These are phyloP conservation scores for Gymnoscelis rufifasciata DNA, from an alignment of 2,888 invertebrate species.

Conservation along the genomic window DNA sequence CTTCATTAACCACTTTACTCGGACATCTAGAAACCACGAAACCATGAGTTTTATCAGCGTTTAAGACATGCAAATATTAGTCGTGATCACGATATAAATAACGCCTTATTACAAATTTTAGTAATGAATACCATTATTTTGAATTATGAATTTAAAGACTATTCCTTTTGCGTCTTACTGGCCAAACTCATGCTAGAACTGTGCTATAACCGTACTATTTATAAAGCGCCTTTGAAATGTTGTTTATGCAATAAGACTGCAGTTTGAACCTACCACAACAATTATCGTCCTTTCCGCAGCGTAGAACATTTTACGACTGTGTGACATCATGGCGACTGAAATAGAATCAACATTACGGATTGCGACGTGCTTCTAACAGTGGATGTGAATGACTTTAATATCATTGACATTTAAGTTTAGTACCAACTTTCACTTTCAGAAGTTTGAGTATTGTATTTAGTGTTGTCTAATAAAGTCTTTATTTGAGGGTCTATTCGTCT, in stretches of 20 bases:
- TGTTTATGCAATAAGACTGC: constrained; percentile 8
- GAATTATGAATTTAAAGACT: too few relatives aligned
- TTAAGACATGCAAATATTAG: too few relatives aligned
- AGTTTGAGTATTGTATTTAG: too few relatives aligned
- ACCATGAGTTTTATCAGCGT: too few relatives aligned
- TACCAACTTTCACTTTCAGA: background rate
- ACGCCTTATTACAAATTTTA: too few relatives aligned
- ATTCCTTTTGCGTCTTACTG: background rate
- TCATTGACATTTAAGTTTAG: constrained; percentile 2
- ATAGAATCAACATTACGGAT: constrained; percentile 11
- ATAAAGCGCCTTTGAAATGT: constrained; percentile 4
- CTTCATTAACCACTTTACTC: too few relatives aligned
- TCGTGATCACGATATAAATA: too few relatives aligned
- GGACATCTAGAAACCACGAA: too few relatives aligned
- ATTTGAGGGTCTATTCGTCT: too few relatives aligned
- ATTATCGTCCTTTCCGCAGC: constrained; percentile 13
- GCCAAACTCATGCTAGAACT: too few relatives aligned
- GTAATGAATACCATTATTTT: too few relatives aligned
- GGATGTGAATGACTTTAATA: constrained; percentile 9
- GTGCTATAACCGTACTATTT: background rate
- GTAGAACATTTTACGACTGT: constrained; percentile 19
- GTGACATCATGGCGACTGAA: constrained; percentile 17
- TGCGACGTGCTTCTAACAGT: constrained; percentile 9
- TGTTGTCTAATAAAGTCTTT: too few relatives aligned
- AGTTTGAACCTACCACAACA: constrained; percentile 14